phyloP scores from a whole-genome alignment of 2,797 vertebrate genomes.

The Acestrorhynchus altus region DNA sequence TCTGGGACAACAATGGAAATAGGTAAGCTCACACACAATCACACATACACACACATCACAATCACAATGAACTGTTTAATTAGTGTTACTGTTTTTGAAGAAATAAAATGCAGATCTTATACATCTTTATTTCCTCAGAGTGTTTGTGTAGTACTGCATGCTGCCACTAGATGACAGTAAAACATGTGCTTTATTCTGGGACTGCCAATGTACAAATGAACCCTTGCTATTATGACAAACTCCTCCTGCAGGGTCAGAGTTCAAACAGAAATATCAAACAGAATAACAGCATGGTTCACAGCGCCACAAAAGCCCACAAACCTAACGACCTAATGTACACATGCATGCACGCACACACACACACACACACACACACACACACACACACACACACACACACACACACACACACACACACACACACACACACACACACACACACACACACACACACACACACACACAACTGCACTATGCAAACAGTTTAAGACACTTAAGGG shows the following conservation, averaged over 20 bases:
- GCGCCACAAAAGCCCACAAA: not conserved
- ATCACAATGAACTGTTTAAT: too few species aligned
- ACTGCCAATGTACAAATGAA: not conserved
- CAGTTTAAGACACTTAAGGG: too few species aligned
- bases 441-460: not conserved
- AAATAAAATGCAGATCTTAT: not conserved
- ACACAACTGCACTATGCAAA: too few species aligned
- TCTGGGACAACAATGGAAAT: too few species aligned
- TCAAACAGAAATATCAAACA: conserved; percentile 14
- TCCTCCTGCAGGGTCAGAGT: not conserved
- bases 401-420: conserved; percentile 9
- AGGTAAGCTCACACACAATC: too few species aligned
- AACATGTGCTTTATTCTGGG: not conserved
- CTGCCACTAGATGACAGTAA: conserved; percentile 40
- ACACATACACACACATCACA: too few species aligned
- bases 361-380: not conserved
- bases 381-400: not conserved
- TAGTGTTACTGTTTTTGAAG: too few species aligned
- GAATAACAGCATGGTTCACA: conserved; percentile 1
- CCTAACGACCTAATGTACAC: not conserved
- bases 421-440: not conserved
- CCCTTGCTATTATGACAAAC: not conserved
- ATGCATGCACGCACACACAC: not conserved
- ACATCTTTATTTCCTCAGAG: not conserved
- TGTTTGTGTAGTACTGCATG: not conserved